phyloP scores from a whole-genome alignment of 1,140 invertebrate genomes.

The Hyphantria cunea region DNA sequence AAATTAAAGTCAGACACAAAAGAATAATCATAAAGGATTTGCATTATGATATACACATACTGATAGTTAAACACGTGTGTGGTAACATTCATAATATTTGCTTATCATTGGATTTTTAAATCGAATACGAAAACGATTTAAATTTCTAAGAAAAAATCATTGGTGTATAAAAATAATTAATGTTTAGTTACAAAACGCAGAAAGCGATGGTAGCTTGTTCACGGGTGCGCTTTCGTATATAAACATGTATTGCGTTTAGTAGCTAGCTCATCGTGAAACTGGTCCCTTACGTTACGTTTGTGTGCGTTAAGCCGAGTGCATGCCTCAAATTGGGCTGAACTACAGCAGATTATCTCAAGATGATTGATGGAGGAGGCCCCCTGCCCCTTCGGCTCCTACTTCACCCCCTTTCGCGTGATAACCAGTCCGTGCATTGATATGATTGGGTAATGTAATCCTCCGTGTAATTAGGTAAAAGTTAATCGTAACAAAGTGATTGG shows the following conservation, averaged over 20 bases:
- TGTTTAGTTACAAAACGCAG: neutral
- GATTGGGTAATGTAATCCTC: conserved; percentile 28
- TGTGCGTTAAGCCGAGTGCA: conserved; percentile 73
- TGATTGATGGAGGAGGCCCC: conserved; percentile 83
- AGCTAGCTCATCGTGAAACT: conserved; percentile 20
- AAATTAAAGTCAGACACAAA: conserved; percentile 51
- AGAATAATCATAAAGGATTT: conserved; percentile 48
- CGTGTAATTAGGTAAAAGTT: conserved; percentile 27
- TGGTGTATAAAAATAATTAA: neutral
- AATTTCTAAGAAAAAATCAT: neutral
- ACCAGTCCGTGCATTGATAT: conserved; percentile 28
- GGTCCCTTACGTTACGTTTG: conserved; percentile 32
- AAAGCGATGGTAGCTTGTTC: too few relatives aligned
- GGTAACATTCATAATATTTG: conserved; percentile 11
- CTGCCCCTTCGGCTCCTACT: conserved; percentile 14
- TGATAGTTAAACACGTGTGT: conserved; percentile 8
- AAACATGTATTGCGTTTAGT: conserved; percentile 1
- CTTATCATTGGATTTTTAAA: conserved; percentile 25
- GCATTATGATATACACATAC: conserved; percentile 46
- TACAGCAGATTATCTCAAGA: conserved; percentile 84
- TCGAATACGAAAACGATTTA: neutral
- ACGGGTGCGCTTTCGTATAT: neutral
- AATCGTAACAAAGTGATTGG: conserved; percentile 9
- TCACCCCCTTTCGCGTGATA: conserved; percentile 28
- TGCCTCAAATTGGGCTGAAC: conserved; percentile 80